Percentiles rank a stretch among this genome's conserved stretches.
phyloP scores from a whole-genome alignment of 2,888 invertebrate genomes.

The Rambutsinella grinnellia region DNA sequence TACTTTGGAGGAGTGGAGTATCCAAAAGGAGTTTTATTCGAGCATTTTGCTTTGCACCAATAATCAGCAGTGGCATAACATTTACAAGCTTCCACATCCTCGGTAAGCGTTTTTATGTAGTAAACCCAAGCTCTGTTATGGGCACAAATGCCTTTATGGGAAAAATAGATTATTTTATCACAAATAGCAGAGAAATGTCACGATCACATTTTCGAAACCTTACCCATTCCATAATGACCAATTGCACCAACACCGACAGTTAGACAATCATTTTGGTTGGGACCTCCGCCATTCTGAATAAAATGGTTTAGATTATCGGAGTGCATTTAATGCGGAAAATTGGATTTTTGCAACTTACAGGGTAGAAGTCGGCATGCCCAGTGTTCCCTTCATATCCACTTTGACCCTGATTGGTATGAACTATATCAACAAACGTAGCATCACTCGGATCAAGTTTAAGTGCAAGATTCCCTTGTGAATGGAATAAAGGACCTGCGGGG shows the following conservation, averaged over 20 bases:
- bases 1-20: conserved; percentile 46
- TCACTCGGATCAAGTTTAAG: conserved; percentile 38
- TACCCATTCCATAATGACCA: conserved; percentile 49
- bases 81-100: conserved; percentile 43
- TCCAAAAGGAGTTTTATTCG: conserved; percentile 47
- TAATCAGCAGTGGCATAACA: conserved; percentile 42
- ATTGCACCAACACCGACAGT: conserved; percentile 7
- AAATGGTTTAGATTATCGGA: no score
- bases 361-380: conserved; percentile 57
- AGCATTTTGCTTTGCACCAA: conserved; percentile 46
- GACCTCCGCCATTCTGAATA: conserved; percentile 53
- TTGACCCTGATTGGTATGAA: conserved; percentile 59
- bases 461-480: conserved; percentile 33
- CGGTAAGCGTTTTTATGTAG: conserved; percentile 42
- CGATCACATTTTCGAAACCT: background rate
- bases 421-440: conserved; percentile 46
- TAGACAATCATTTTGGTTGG: conserved; percentile 56
- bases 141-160: conserved; percentile 48
- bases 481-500: conserved; percentile 50
- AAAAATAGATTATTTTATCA: no score
- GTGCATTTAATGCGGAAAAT: background rate
- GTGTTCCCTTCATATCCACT: conserved; percentile 51
- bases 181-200: no score
- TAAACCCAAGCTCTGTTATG: conserved; percentile 57
- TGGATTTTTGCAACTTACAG: no score